Evolutionary conservation across 2,888 invertebrate genomes (phyloP), one percentile per base, ranked within the genome.

Genomic region (Polietes domitor): DNA sequence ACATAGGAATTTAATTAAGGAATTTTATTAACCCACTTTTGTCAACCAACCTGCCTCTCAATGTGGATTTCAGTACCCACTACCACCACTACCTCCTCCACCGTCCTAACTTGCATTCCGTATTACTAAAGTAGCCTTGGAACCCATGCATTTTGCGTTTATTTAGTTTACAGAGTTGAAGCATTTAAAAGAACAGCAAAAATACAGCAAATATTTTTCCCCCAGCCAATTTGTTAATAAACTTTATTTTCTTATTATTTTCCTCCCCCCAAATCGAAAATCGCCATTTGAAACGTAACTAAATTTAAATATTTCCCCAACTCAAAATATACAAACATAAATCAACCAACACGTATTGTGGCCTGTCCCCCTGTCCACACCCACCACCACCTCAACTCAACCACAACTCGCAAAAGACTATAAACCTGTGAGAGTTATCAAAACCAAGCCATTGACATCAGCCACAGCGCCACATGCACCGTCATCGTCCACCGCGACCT

Each of bases 401-500:
- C 53, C 21, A 28, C 17, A 12, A 28, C 47, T 37, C 53, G 55
- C 65, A 76, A 84, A 87, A 91, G 91, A 91, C 86, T 89, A 90
- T 85, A 91, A 91, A 84, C 86, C 88, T 0, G 70, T 77, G 71
- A 89, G 89, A 87, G 85, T 74, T 37, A 63, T 87, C 75, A 86
- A 84, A 65, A 77, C 86, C 24, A 88, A 87, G 74, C 86, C 87
- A 72, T 72, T 84, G 21, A 85, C 86, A 83, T 24, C 68, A 21
- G 68, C 41, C 21, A 68, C 68, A 10, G 72, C 85, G 70, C 58
- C 85, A 5, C 26, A 65, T 5, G 82, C 87, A 7, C 74, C 37
- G 28, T 15, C 68, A 26, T 32, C 17, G 17, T 32, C 63, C 12
- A 26, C 24, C 61, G 58, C 68, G 85, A n/a, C 17, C 80, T 5